Evolutionary conservation across 2,888 invertebrate species (phyloP), one percentile per base, ranked within the genome.

Genomic region (Adelognathus sp.): DNA sequence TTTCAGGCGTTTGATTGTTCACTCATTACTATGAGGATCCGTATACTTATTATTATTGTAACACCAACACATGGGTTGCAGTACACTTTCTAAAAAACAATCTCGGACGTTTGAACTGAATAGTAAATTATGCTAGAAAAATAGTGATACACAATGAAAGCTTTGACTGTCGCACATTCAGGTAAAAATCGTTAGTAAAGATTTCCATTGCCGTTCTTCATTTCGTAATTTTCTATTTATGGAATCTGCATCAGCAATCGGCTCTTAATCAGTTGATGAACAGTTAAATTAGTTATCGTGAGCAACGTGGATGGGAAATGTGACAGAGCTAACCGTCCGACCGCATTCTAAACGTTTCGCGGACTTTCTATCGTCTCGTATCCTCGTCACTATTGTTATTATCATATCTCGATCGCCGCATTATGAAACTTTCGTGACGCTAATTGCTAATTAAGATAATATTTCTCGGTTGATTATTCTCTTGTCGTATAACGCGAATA

Each of bases 361-460:
- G 16, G 21, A 36, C 58, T 58, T 36, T 58, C n/a, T 27, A 14
- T 14, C 27, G 24, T 52, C 14, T n/a, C 1, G 27, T 52, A 1
- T 5, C 52, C 1, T 2, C n/a, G n/a, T 18, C 46, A 11, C 21
- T 18, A 16, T 46, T 46, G 46, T 18, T 18, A 21, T 46, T 46
- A 9, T 16, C 2, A 7, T 3, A 9, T 7, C 9, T 18, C 46
- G 21, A 5, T 9, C 1, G 11, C n/a, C n/a, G n/a, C 16, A 3
- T 46, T 11, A 18, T 46, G 11, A 46, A 46, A 9, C 46, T 46
- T 46, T 21, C 46, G 46, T 21, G 46, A 7, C 46, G 46, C 33
- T 50, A 50, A 50, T 60, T 50, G 58, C 24, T 18, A 7, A 60
- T 24, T 24, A 70, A 46, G 27, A 60, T 60, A 11, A 33, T 29